A percentile compares a stretch with the other conserved stretches of the same genome.
These are phyloP conservation scores for Phylloscopus trochilus DNA, from an alignment of 2,113 vertebrate species.

Conservation along the genomic window DNA sequence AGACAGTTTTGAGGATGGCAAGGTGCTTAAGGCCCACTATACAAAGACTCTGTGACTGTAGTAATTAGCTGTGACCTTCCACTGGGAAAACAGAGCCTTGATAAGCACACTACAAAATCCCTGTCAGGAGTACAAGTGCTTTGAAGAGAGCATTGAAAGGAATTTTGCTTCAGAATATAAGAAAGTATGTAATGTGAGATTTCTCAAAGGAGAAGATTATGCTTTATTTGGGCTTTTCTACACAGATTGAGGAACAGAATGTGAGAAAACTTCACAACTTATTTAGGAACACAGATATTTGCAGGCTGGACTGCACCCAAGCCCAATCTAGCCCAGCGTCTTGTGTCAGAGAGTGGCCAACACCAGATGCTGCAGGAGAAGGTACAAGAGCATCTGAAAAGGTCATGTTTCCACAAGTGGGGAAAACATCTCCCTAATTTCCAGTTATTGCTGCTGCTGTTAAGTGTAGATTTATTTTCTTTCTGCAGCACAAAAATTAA, in stretches of 20 bases:
- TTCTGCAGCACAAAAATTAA: background rate
- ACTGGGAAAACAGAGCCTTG: conserved; percentile 33
- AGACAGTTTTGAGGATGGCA: background rate
- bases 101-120: conserved; percentile 51
- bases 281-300: background rate
- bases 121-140: conserved; percentile 25
- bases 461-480: background rate
- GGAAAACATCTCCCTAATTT: background rate
- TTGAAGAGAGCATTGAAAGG: conserved; percentile 44
- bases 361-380: background rate
- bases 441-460: background rate
- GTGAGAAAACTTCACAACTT: background rate
- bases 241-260: background rate
- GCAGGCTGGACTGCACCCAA: background rate
- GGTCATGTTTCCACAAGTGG: background rate
- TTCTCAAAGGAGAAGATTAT: conserved; percentile 20
- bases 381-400: background rate
- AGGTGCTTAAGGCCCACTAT: background rate
- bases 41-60: conserved; percentile 19
- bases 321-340: background rate
- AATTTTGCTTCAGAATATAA: conserved; percentile 20
- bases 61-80: conserved; percentile 42
- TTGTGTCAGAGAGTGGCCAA: background rate
- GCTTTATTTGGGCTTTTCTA: conserved; percentile 14
- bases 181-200: conserved; percentile 27